Conservation (phyloP, 2,888 invertebrate genomes). For the Griposia aprilina region DNA sequence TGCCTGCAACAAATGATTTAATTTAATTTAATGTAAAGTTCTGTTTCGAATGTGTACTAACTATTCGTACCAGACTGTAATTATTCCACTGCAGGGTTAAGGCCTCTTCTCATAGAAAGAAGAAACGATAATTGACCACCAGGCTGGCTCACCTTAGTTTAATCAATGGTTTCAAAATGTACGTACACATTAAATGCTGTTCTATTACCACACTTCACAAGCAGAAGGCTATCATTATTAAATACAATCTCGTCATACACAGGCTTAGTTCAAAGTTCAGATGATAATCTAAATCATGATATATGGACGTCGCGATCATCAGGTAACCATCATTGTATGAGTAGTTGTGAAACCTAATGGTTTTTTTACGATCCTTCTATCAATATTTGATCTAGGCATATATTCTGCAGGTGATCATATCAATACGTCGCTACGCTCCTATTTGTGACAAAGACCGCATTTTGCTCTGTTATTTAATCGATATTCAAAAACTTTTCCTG, state of each 20-base stretch:
- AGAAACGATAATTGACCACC: background rate
- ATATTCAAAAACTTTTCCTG: background rate
- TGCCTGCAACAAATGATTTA: background rate
- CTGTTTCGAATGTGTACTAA: background rate
- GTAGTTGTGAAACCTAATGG: slow-evolving; percentile 44
- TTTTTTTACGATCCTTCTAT: slow-evolving; percentile 33
- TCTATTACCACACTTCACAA: slow-evolving; percentile 12
- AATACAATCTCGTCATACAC: slow-evolving; percentile 31
- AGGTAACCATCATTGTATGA: slow-evolving; percentile 1
- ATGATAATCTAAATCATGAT: slow-evolving; percentile 59
- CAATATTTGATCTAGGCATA: slow-evolving; percentile 38
- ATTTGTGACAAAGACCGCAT: background rate
- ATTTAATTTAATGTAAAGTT: background rate
- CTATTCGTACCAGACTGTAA: background rate
- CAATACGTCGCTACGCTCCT: background rate
- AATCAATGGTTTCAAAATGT: slow-evolving; percentile 5
- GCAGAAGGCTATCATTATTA: slow-evolving; percentile 33
- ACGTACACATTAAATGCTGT: background rate
- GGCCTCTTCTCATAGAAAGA: too few relatives aligned
- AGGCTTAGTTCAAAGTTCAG: slow-evolving; percentile 59
- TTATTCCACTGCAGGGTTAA: background rate
- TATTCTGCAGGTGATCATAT: background rate
- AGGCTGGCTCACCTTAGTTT: background rate
- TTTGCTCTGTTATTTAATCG: background rate
- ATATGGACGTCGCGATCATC: slow-evolving; percentile 27